These are phyloP conservation scores for Melipona quadrifasciata DNA, from an alignment of 1,140 invertebrate species.

Conservation along the genomic window DNA sequence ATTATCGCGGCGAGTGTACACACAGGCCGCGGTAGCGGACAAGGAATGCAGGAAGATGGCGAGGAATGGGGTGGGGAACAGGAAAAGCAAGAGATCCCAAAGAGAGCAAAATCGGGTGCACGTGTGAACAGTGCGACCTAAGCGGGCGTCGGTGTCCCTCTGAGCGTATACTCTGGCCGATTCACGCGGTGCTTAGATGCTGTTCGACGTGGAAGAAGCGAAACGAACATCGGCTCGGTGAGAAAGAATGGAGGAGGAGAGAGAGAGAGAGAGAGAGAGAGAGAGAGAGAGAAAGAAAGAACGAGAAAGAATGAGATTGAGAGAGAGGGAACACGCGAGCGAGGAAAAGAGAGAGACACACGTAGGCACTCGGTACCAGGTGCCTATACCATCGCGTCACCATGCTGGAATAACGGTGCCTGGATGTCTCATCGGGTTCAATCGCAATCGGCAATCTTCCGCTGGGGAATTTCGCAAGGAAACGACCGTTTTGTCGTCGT, in stretches of 20 bases:
- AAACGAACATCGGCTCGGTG: slow-evolving; percentile 7
- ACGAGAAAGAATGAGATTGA: neutral
- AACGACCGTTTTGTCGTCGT: slow-evolving; percentile 62
- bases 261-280: no score
- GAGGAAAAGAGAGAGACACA: slow-evolving; percentile 14
- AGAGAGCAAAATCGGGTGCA: slow-evolving; percentile 73
- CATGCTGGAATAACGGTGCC: slow-evolving; percentile 72
- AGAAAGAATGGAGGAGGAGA: slow-evolving; percentile 1
- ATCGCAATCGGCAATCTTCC: slow-evolving; percentile 74
- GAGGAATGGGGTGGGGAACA: slow-evolving; percentile 1
- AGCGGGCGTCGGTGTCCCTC: slow-evolving; percentile 61
- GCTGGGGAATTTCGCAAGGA: slow-evolving; percentile 72
- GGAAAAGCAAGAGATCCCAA: slow-evolving; percentile 33
- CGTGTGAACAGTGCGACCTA: slow-evolving; percentile 79
- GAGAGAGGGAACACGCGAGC: neutral
- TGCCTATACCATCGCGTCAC: slow-evolving; percentile 70
- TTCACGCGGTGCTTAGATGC: slow-evolving; percentile 48
- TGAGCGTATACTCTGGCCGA: slow-evolving; percentile 43
- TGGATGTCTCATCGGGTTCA: slow-evolving; percentile 76
- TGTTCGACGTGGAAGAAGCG: slow-evolving; percentile 44
- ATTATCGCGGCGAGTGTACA: slow-evolving; percentile 64
- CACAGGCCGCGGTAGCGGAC: slow-evolving; percentile 1
- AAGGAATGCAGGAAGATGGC: neutral
- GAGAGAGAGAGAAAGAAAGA: neutral
- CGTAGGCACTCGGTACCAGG: slow-evolving; percentile 58